phyloP scores from a whole-genome alignment of 1,140 invertebrate species.

The Panagrolaimus sp. region DNA sequence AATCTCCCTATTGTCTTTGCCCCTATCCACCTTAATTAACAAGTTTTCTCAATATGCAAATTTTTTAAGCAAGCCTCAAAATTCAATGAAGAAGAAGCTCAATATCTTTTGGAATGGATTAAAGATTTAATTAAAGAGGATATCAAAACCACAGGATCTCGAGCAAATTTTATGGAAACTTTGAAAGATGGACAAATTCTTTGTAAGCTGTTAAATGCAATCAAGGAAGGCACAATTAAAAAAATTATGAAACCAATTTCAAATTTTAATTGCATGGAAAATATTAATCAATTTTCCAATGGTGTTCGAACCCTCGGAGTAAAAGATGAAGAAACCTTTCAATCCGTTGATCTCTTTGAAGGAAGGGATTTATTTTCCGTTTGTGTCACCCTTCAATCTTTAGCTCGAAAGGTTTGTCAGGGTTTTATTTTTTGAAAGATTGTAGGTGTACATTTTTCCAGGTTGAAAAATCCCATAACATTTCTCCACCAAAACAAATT shows the following conservation, averaged over 20 bases:
- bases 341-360: slow-evolving; percentile 27
- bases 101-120: slow-evolving; percentile 84
- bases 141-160: slow-evolving; percentile 69
- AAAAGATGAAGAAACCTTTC: slow-evolving; percentile 75
- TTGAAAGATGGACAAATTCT: slow-evolving; percentile 52
- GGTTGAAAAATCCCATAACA: slow-evolving; percentile 41
- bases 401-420: slow-evolving; percentile 79
- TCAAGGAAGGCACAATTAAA: slow-evolving; percentile 70
- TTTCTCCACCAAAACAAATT: slow-evolving; percentile 35
- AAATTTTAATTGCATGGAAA: slow-evolving; percentile 93
- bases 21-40: too few species aligned
- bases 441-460: slow-evolving; percentile 14
- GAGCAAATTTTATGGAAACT: slow-evolving; percentile 76
- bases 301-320: slow-evolving; percentile 84
- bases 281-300: slow-evolving; percentile 86
- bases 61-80: slow-evolving; percentile 63
- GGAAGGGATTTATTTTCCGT: slow-evolving; percentile 63
- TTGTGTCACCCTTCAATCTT: slow-evolving; percentile 83
- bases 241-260: slow-evolving; percentile 75
- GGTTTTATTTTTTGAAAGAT: not conserved
- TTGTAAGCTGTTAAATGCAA: slow-evolving; percentile 59
- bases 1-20: too few species aligned
- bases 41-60: too few species aligned
- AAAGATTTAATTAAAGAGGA: slow-evolving; percentile 72
- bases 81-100: slow-evolving; percentile 83